phyloP scores from a whole-genome alignment of 2,797 vertebrate genomes.

The Melanotaenia nigrans region DNA sequence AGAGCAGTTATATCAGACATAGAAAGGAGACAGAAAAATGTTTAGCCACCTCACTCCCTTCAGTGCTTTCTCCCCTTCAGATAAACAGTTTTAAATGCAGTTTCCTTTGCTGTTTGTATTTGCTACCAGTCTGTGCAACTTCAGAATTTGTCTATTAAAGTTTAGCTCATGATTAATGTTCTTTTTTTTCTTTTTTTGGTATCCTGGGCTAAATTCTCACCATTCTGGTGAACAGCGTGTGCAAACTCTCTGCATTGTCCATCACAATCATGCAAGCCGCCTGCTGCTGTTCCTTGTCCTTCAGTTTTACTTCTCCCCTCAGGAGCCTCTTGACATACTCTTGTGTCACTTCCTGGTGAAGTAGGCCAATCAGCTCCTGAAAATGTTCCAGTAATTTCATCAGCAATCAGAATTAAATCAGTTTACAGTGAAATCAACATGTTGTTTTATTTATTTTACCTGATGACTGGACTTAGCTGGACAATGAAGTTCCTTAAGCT shows the following conservation, averaged over 20 bases:
- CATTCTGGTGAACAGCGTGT: constrained; percentile 73
- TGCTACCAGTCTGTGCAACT: too few species aligned
- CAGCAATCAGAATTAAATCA: background rate
- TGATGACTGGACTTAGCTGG: constrained; percentile 43
- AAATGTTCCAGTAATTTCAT: background rate
- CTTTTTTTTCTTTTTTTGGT: background rate
- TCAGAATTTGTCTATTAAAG: background rate
- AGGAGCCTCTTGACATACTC: constrained; percentile 88
- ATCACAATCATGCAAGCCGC: constrained; percentile 70
- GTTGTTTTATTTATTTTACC: constrained; percentile 53
- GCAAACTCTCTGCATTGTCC: constrained; percentile 74
- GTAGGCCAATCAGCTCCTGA: constrained; percentile 83
- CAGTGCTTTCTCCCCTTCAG: too few species aligned
- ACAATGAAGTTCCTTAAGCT: constrained; percentile 57
- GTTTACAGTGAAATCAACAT: background rate
- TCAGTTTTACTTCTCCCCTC: constrained; percentile 84
- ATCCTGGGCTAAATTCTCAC: constrained; percentile 74
- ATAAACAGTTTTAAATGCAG: too few species aligned
- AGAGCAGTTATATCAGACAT: background rate
- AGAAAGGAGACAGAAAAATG: too few species aligned
- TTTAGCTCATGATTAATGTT: background rate
- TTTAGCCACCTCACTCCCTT: too few species aligned
- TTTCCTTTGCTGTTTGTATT: too few species aligned
- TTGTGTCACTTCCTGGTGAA: constrained; percentile 84
- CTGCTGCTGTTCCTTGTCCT: constrained; percentile 75